These are phyloP conservation scores for Aphodius granarius DNA, from an alignment of 2,888 invertebrate species.

Conservation along the genomic window DNA sequence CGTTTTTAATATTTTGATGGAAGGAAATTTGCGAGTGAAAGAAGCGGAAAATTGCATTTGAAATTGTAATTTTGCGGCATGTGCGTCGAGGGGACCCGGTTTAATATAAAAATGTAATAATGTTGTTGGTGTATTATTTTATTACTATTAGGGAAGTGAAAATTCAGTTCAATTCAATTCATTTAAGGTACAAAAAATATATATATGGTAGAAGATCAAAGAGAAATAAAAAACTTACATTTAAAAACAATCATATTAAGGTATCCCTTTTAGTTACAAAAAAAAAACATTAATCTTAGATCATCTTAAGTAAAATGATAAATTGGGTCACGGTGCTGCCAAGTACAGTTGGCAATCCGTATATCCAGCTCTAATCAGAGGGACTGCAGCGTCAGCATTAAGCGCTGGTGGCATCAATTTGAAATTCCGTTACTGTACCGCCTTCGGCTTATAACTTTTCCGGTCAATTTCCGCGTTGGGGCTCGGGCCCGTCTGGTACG, in stretches of 20 bases:
- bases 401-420: not conserved
- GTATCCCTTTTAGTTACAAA: no score
- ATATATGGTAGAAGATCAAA: no score
- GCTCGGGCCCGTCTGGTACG: not conserved
- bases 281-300: no score
- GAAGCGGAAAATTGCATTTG: constrained; percentile 16
- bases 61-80: constrained; percentile 5
- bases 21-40: not conserved
- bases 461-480: not conserved
- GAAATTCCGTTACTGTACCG: not conserved
- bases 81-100: not conserved
- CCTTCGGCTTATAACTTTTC: not conserved
- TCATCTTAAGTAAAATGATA: not conserved
- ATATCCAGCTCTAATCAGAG: not conserved
- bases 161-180: not conserved
- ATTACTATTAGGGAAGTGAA: no score
- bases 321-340: not conserved
- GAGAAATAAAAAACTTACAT: no score
- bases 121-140: not conserved
- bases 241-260: no score
- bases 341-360: not conserved
- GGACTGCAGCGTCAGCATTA: not conserved
- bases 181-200: no score
- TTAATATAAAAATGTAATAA: not conserved
- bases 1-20: not conserved